Conservation (phyloP, 2,113 vertebrate species). For the Lynx canadensis region DNA sequence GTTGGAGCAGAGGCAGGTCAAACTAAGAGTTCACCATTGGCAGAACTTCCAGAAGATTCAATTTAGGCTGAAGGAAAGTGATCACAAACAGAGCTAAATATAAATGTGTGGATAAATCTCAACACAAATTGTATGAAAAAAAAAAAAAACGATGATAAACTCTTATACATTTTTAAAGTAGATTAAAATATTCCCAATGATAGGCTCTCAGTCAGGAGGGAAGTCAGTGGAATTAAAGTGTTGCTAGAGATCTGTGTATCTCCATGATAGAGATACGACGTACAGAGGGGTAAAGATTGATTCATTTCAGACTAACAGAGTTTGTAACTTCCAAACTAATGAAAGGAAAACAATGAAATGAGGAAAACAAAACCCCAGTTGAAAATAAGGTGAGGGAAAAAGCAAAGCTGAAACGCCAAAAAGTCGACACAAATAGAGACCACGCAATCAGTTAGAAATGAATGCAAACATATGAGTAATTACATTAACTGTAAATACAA, state of each 20-base stretch:
- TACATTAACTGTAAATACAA: not conserved
- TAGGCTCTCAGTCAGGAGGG: not conserved
- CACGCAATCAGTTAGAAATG: conserved; percentile 26
- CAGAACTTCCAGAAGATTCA: not conserved
- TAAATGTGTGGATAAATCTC: not conserved
- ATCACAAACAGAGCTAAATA: not conserved
- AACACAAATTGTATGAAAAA: not conserved
- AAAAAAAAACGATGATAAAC: not conserved
- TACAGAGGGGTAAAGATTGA: not conserved
- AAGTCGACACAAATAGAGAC: conserved; percentile 23
- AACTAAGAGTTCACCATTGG: not conserved
- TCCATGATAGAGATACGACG: not conserved
- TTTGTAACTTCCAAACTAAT: conserved; percentile 9
- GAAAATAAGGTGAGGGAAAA: conserved; percentile 14
- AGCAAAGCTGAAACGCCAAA: conserved; percentile 18
- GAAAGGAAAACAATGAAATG: not conserved
- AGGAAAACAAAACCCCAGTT: not conserved
- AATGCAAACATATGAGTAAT: not conserved
- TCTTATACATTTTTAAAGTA: not conserved
- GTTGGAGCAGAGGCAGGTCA: not conserved
- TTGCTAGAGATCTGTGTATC: not conserved
- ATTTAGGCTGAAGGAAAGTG: not conserved
- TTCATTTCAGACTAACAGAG: not conserved
- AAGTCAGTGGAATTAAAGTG: not conserved
- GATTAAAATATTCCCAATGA: not conserved